phyloP scores from a whole-genome alignment of 2,113 vertebrate species.

The Melanocharis versteri region DNA sequence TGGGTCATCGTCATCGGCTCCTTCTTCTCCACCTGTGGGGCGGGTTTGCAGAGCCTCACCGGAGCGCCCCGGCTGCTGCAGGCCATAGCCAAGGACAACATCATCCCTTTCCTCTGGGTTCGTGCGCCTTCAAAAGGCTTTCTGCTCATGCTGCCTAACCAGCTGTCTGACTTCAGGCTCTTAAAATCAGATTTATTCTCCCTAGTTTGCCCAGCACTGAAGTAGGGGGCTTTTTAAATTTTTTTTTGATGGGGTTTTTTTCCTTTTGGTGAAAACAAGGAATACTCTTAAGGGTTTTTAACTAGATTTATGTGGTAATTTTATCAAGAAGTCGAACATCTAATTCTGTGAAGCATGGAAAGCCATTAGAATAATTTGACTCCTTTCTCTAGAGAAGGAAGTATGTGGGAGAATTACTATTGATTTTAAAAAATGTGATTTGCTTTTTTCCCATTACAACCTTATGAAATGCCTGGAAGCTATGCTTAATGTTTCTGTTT shows the following conservation, averaged over 20 bases:
- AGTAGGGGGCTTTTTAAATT: background rate
- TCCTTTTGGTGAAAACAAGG: background rate
- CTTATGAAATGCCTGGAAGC: background rate
- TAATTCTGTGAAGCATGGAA: background rate
- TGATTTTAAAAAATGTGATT: background rate
- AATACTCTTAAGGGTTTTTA: background rate
- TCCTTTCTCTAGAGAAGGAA: background rate
- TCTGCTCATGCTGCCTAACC: background rate
- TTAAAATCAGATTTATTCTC: background rate
- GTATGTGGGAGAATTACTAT: background rate
- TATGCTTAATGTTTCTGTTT: background rate
- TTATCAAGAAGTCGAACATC: background rate
- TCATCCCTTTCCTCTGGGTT: conserved; percentile 95
- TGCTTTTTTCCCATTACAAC: background rate
- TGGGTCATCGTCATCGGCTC: conserved; percentile 98
- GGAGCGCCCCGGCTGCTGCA: conserved; percentile 93
- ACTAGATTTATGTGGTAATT: background rate
- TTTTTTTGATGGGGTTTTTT: background rate
- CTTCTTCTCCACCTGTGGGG: conserved; percentile 96
- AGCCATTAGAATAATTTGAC: background rate
- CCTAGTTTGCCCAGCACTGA: background rate
- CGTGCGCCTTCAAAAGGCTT: background rate
- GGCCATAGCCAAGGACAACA: conserved; percentile 97
- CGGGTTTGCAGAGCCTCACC: conserved; percentile 91
- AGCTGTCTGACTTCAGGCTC: background rate